These are phyloP conservation scores for Gymnocypris eckloni DNA, from an alignment of 2,797 vertebrate species.

Conservation along the genomic window DNA sequence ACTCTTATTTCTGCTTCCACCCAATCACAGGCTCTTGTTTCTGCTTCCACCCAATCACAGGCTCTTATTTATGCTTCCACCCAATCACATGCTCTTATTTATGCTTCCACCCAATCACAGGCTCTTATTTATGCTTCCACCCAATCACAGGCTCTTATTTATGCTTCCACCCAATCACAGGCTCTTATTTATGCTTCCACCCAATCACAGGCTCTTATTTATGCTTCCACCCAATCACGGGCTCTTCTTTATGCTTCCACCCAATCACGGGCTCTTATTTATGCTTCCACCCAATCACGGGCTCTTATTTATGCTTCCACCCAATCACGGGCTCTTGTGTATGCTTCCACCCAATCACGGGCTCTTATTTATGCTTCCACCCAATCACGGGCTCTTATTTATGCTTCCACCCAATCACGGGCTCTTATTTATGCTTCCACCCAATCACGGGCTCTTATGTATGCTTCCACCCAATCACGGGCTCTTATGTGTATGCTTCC, in stretches of 20 bases:
- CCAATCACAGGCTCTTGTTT: neutral
- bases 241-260: neutral
- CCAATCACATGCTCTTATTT: neutral
- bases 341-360: neutral
- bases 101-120: neutral
- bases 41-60: too few species aligned
- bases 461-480: neutral
- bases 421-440: neutral
- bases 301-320: neutral
- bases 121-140: neutral
- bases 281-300: neutral
- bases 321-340: neutral
- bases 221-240: neutral
- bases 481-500: neutral
- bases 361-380: neutral
- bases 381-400: neutral
- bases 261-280: neutral
- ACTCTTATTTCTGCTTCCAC: neutral
- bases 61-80: too few species aligned
- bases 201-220: neutral
- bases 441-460: neutral
- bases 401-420: neutral
- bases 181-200: neutral
- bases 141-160: neutral
- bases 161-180: neutral